phyloP scores from a whole-genome alignment of 2,113 vertebrate genomes.

The Garra rufa region DNA sequence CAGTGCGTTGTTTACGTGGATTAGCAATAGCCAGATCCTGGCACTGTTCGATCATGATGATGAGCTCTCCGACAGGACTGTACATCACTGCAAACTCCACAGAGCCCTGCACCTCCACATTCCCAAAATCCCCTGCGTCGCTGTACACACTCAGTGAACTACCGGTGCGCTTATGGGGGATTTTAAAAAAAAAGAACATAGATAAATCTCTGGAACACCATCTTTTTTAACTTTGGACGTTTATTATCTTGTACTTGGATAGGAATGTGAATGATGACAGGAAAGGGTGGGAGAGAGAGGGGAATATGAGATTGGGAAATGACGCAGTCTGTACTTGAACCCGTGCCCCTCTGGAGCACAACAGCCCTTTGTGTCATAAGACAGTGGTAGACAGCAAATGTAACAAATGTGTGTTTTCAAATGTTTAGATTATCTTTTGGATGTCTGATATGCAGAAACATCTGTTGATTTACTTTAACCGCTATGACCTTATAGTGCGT shows the following conservation, averaged over 20 bases:
- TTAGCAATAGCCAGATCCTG: conserved; percentile 64
- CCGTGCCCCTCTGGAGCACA: neutral
- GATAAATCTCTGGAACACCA: neutral
- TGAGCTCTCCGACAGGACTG: conserved; percentile 59
- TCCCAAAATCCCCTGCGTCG: conserved; percentile 66
- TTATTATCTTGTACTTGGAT: neutral
- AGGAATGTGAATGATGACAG: conserved; percentile 17
- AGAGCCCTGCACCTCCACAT: conserved; percentile 60
- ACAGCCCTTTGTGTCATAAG: neutral
- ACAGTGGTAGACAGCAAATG: neutral
- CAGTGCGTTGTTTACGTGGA: conserved; percentile 61
- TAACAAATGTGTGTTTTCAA: neutral
- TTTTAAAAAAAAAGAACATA: neutral
- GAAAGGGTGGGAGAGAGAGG: conserved; percentile 19
- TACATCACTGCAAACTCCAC: conserved; percentile 65
- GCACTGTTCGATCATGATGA: conserved; percentile 65
- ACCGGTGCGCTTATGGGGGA: conserved; percentile 51
- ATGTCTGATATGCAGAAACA: neutral
- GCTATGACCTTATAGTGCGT: neutral
- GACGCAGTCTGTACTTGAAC: conserved; percentile 9
- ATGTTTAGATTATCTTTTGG: neutral
- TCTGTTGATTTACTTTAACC: neutral
- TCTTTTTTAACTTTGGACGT: neutral
- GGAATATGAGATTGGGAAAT: conserved; percentile 10
- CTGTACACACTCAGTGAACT: conserved; percentile 69